Evolutionary conservation across 2,888 invertebrate species (phyloP).

Genomic region (Meteorus cinctellus): DNA sequence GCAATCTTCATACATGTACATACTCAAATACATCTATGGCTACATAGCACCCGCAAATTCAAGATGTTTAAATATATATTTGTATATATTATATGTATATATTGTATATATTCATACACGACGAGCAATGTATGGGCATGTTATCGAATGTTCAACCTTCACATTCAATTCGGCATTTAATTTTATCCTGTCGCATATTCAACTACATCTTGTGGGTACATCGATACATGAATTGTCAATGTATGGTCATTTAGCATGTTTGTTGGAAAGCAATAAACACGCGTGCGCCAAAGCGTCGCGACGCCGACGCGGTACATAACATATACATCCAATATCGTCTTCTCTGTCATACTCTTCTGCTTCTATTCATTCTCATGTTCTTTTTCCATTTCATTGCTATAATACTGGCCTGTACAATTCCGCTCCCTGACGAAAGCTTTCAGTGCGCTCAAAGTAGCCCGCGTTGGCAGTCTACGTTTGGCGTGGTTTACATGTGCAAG

Average conservation of each 20-base stretch:
- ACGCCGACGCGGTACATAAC: conserved; percentile 40
- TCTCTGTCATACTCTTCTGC: not conserved
- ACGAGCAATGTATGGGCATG: not conserved
- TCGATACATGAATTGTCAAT: not conserved
- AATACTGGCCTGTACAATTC: conserved; percentile 6
- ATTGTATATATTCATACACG: too few relatives aligned
- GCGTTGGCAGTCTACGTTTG: conserved; percentile 40
- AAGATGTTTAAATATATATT: not conserved
- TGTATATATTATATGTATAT: too few relatives aligned
- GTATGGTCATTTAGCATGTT: conserved; percentile 12
- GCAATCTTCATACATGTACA: not conserved
- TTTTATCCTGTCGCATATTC: not conserved
- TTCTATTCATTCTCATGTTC: not conserved
- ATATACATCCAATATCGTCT: not conserved
- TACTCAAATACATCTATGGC: not conserved
- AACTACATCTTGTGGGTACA: not conserved
- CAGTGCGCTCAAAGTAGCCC: conserved; percentile 63
- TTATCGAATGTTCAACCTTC: conserved; percentile 1
- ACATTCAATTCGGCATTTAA: not conserved
- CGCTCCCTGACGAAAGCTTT: conserved; percentile 33
- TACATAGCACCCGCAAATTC: not conserved
- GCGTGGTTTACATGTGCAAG: not conserved
- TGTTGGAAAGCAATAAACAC: conserved; percentile 21
- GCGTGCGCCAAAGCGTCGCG: conserved; percentile 41
- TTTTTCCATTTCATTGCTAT: not conserved